Percentiles rank a stretch among this genome's conserved stretches.
Conservation (phyloP, 1,140 invertebrate species). For the Thalassaphorura encarpata region DNA sequence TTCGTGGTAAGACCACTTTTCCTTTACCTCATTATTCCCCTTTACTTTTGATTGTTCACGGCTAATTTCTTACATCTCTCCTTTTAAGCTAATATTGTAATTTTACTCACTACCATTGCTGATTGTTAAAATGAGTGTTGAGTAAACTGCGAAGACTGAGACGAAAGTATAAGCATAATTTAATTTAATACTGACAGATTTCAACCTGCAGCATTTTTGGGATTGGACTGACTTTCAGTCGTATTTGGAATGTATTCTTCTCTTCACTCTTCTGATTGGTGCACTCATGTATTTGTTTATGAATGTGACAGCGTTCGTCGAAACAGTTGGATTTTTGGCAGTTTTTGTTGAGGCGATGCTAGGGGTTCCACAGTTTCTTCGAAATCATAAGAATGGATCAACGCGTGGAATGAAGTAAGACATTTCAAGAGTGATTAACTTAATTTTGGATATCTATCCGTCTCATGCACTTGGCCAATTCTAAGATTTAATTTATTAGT, state of each 20-base stretch:
- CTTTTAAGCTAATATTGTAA: too few species aligned
- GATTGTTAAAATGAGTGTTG: too few species aligned
- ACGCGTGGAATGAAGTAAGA: constrained; percentile 92
- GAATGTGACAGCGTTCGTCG: constrained; percentile 68
- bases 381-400: constrained; percentile 79
- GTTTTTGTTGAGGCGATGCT: constrained; percentile 95
- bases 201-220: constrained; percentile 90
- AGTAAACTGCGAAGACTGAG: too few species aligned
- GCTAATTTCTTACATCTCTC: too few species aligned
- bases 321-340: constrained; percentile 82
- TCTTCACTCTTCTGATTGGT: constrained; percentile 71
- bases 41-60: neutral
- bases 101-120: too few species aligned
- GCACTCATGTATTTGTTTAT: constrained; percentile 80
- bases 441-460: constrained; percentile 5
- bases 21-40: neutral
- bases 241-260: constrained; percentile 83
- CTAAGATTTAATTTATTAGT: constrained; percentile 32
- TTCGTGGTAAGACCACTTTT: neutral
- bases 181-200: constrained; percentile 54
- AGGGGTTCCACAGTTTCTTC: constrained; percentile 77
- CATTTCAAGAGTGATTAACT: neutral
- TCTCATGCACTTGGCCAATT: too few species aligned
- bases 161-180: neutral
- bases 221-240: constrained; percentile 97